Evolutionary conservation across 2,113 vertebrate genomes (phyloP).

Genomic region (Rhegmatorhina hoffmannsi): DNA sequence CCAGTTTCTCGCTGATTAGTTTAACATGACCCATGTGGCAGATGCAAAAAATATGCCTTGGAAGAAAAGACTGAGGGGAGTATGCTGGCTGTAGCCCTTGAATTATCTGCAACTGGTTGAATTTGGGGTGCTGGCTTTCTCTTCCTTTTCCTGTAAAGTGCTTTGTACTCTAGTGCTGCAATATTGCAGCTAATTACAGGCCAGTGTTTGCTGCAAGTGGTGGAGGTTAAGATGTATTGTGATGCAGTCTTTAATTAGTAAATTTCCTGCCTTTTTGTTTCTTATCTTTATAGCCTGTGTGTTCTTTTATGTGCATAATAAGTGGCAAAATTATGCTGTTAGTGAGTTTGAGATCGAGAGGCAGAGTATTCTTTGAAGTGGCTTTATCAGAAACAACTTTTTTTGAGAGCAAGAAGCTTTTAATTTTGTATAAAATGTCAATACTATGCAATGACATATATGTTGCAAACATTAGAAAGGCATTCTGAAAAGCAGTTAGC

Average conservation of each 20-base stretch:
- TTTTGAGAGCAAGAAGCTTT: background rate
- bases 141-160: background rate
- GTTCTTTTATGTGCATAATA: background rate
- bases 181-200: background rate
- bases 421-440: slow-evolving; percentile 5
- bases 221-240: background rate
- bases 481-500: background rate
- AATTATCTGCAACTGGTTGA: slow-evolving; percentile 48
- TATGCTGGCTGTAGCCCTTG: slow-evolving; percentile 16
- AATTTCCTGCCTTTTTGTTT: background rate
- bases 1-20: background rate
- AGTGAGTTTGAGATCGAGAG: background rate
- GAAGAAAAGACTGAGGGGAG: slow-evolving; percentile 42
- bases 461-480: background rate
- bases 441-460: background rate
- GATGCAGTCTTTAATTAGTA: background rate
- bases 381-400: background rate
- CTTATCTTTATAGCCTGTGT: background rate
- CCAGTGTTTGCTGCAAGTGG: background rate
- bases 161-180: background rate
- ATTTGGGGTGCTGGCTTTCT: background rate
- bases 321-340: background rate
- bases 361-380: background rate
- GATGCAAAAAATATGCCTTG: background rate
- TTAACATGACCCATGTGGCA: slow-evolving; percentile 34